Base-by-base conservation (phyloP, 2,113 vertebrate genomes). In the Saccopteryx leptura region DNA sequence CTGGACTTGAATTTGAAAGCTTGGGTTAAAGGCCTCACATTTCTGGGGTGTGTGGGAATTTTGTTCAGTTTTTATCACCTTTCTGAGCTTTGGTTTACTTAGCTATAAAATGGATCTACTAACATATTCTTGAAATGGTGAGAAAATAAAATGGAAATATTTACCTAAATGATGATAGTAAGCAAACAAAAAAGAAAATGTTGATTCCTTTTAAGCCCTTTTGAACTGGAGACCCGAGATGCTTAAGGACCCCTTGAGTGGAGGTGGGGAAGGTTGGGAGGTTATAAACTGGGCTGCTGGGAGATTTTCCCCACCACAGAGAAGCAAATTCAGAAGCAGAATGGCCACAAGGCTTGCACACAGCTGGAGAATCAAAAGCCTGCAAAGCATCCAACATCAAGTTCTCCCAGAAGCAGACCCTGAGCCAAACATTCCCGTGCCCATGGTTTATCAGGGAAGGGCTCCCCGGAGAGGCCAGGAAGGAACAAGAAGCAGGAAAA, bases 31-130 rank as follows among this genome's bases (percentile, higher is more conserved):
- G 71, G n/a, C 6, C 58, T 86, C 14, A 13, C 2, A 68, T 78
- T 33, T 95, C 91, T 19, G 21, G 66, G 33, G 46, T 39, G 50
- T 81, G 18, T 94, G 81, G 79, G 88, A 89, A 89, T 91, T 91
- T 89, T 85, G 61, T 74, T 95, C 21, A n/a, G 66, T 82, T 97
- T 90, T 85, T 26, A 79, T 96, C 95, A 92, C 14, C 63, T 94
- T 91, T 72, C 88, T 86, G 89, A 94, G 82, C 69, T 94, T 83
- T 7, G 50, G 88, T 83, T 89, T 89, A 68, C 79, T 95, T 74
- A 31, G 21, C 58, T 87, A 31, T 83, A 93, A 96, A 90, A 92
- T 56, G n/a, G 54, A 82, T 78, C 33, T 66, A 63, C 12, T 88
- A 78, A 63, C 48, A 81, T 7, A 13, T 63, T 54, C n/a, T 94